A percentile compares a stretch with the other conserved stretches of the same genome.
These are phyloP conservation scores for Astropecten irregularis DNA, from an alignment of 53 echinoderm and acorn worm species.

Conservation along the genomic window DNA sequence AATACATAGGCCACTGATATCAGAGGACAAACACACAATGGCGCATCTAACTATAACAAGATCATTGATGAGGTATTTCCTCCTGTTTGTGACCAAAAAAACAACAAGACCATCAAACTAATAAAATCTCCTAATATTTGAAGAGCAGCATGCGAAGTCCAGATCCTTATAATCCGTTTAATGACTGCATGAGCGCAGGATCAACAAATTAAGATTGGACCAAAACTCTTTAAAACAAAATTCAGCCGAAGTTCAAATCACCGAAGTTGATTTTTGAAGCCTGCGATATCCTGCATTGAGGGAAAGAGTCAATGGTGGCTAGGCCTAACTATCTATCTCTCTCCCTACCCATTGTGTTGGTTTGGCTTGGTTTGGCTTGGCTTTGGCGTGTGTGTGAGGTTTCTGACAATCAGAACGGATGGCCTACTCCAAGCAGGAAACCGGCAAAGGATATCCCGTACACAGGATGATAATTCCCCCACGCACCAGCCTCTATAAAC, in stretches of 20 bases:
- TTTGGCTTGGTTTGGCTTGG: background rate
- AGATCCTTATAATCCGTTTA: background rate
- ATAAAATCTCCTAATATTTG: background rate
- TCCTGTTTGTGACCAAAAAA: background rate
- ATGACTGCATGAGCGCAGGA: background rate
- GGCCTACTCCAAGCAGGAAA: conserved; percentile 11
- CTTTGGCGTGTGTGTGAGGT: background rate
- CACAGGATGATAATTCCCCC: conserved; percentile 20
- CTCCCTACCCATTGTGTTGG: background rate
- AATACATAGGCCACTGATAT: background rate
- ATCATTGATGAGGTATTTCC: background rate
- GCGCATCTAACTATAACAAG: background rate
- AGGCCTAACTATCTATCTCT: background rate
- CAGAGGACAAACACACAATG: background rate
- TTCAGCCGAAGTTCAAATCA: background rate
- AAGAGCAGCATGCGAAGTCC: background rate
- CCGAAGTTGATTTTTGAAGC: background rate
- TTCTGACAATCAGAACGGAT: conserved; percentile 33
- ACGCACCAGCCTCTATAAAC: conserved; percentile 28
- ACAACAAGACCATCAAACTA: background rate
- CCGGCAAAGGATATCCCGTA: conserved; percentile 43
- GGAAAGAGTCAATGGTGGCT: background rate
- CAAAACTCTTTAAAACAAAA: too few species aligned
- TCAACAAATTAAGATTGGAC: conserved; percentile 23
- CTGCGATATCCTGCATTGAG: too few species aligned